Evolutionary conservation across 37 sponge, comb jelly and placozoan genomes (phyloP).

Genomic region (Theonella swinhoei): DNA sequence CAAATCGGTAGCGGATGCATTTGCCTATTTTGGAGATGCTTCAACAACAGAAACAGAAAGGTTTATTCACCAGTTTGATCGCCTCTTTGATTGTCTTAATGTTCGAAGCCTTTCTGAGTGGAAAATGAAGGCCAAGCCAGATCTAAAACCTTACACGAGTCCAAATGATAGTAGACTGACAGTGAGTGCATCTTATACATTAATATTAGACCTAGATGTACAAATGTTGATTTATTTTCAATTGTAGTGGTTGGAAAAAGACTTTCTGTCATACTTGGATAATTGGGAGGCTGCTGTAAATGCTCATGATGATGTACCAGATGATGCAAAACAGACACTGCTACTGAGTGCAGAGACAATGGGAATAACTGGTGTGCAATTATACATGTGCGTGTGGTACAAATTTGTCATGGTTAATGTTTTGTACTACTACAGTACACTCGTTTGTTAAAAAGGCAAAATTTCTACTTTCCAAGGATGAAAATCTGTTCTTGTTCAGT

Average conservation of each 20-base stretch:
- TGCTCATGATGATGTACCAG: background rate
- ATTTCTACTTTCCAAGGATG: background rate
- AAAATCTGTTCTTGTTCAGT: slow-evolving; percentile 4
- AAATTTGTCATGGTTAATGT: too few relatives aligned
- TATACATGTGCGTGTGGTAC: background rate
- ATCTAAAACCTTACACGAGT: slow-evolving; percentile 20
- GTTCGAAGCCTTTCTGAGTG: slow-evolving; percentile 11
- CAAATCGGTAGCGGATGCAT: slow-evolving; percentile 25
- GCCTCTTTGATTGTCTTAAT: slow-evolving; percentile 53
- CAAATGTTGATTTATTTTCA: background rate
- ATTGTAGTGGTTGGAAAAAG: slow-evolving; percentile 34
- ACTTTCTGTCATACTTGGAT: slow-evolving; percentile 30
- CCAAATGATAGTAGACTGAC: slow-evolving; percentile 23
- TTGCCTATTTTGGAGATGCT: slow-evolving; percentile 4
- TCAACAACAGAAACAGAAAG: slow-evolving; percentile 22
- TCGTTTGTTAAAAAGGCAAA: slow-evolving; percentile 15
- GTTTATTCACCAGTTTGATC: slow-evolving; percentile 38
- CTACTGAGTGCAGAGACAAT: slow-evolving; percentile 34
- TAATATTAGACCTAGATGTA: background rate
- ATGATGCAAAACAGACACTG: slow-evolving; percentile 15
- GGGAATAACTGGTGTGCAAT: slow-evolving; percentile 31
- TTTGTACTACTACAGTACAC: background rate
- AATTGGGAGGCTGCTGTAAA: slow-evolving; percentile 35
- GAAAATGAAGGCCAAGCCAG: slow-evolving; percentile 19
- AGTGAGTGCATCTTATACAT: background rate